These are phyloP conservation scores for Sicus ferrugineus DNA, from an alignment of 2,888 invertebrate genomes.

Conservation along the genomic window DNA sequence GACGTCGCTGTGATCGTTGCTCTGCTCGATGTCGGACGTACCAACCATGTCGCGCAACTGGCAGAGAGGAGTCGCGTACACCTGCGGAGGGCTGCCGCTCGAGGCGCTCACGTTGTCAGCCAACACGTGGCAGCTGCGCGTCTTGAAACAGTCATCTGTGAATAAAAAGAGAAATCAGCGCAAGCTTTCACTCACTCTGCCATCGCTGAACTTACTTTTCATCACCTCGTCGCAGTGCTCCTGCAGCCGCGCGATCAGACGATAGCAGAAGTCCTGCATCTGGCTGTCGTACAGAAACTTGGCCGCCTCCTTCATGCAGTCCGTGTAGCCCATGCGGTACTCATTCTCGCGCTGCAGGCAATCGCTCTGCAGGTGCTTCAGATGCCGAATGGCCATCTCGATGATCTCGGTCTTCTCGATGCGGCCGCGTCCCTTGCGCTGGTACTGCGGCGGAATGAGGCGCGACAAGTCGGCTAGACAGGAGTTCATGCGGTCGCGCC, in stretches of 20 bases:
- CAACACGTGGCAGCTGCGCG: slow-evolving; percentile 60
- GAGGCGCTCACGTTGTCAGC: slow-evolving; percentile 71
- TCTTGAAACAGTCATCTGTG: slow-evolving; percentile 61
- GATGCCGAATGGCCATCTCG: slow-evolving; percentile 95
- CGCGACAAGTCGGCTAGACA: slow-evolving; percentile 93
- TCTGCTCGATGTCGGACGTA: slow-evolving; percentile 62
- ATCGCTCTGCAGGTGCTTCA: slow-evolving; percentile 84
- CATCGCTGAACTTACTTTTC: slow-evolving; percentile 65
- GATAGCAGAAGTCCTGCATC: slow-evolving; percentile 83
- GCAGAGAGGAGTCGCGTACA: slow-evolving; percentile 61
- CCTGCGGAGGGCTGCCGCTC: slow-evolving; percentile 65
- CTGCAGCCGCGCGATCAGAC: slow-evolving; percentile 83
- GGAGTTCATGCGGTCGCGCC: slow-evolving; percentile 97
- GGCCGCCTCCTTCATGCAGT: slow-evolving; percentile 89
- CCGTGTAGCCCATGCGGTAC: slow-evolving; percentile 86
- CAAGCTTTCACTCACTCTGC: not conserved
- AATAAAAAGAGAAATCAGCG: not conserved
- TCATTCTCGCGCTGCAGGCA: slow-evolving; percentile 65
- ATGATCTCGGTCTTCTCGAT: slow-evolving; percentile 98
- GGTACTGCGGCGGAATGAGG: slow-evolving; percentile 89
- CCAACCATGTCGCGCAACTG: slow-evolving; percentile 64
- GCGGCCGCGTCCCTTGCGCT: slow-evolving; percentile 93
- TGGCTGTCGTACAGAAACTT: slow-evolving; percentile 87
- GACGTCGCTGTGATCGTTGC: slow-evolving; percentile 64
- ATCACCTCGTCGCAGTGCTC: slow-evolving; percentile 77